Evolutionary conservation across 2,113 vertebrate species (phyloP).

Genomic region (Tyto alba): DNA sequence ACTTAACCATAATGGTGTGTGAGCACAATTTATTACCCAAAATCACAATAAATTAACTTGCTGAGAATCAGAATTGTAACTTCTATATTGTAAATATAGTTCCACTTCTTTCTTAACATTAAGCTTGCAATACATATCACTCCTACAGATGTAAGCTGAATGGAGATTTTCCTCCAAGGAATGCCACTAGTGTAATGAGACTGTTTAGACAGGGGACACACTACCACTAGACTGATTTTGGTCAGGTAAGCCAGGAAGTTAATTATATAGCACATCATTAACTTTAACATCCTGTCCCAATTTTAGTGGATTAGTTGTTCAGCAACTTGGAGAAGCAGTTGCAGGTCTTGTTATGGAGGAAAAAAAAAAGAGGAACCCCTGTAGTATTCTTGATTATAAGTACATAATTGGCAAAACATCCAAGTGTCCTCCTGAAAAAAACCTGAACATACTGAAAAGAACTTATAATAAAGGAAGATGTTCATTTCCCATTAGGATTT

Average conservation of each 20-base stretch:
- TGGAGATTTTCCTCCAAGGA: not conserved
- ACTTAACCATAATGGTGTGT: not conserved
- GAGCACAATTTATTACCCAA: not conserved
- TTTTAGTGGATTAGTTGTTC: not conserved
- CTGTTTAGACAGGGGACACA: not conserved
- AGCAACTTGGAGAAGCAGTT: not conserved
- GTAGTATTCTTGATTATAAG: not conserved
- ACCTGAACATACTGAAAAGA: not conserved
- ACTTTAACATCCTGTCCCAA: not conserved
- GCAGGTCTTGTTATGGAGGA: not conserved
- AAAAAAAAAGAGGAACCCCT: not conserved
- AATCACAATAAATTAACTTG: not conserved
- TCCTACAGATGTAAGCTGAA: not conserved
- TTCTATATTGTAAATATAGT: not conserved
- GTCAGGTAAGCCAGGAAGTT: not conserved
- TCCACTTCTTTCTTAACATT: not conserved
- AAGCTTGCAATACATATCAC: not conserved
- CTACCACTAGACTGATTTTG: not conserved
- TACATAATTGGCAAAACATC: conserved; percentile 6
- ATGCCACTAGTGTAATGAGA: not conserved
- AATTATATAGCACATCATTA: not conserved
- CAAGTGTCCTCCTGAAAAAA: not conserved
- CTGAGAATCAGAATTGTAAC: not conserved
- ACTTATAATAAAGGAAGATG: not conserved
- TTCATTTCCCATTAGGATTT: not conserved